Conservation (phyloP, 2,113 vertebrate species). For the Silurus asotus region DNA sequence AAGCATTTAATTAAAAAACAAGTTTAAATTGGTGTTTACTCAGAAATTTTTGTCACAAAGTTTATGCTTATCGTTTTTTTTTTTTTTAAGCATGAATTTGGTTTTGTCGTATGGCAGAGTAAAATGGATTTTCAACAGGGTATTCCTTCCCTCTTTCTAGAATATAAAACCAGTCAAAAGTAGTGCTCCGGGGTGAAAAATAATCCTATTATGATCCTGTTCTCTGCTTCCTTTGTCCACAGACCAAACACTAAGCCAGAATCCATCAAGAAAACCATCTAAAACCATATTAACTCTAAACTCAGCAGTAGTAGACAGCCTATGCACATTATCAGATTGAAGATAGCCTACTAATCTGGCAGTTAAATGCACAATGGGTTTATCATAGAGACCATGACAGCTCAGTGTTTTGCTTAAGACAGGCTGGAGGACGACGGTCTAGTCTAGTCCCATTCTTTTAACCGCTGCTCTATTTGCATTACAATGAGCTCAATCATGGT, state of each 20-base stretch:
- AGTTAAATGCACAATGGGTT: constrained; percentile 39
- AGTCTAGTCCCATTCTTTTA: constrained; percentile 49
- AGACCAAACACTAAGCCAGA: constrained; percentile 17
- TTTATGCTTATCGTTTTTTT: neutral
- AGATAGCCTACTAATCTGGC: constrained; percentile 46
- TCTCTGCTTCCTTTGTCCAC: constrained; percentile 5
- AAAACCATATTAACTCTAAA: constrained; percentile 31
- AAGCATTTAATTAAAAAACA: neutral
- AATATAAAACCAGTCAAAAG: constrained; percentile 25
- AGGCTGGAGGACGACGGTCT: constrained; percentile 46
- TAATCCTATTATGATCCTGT: constrained; percentile 30
- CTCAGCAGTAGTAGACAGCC: constrained; percentile 25
- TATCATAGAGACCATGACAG: constrained; percentile 55
- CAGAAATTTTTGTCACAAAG: neutral
- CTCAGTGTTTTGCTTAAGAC: constrained; percentile 52
- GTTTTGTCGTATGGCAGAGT: neutral
- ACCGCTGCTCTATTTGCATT: constrained; percentile 52
- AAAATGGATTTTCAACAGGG: constrained; percentile 17
- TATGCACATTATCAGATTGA: constrained; percentile 45
- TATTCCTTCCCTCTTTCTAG: neutral
- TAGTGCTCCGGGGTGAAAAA: constrained; percentile 4
- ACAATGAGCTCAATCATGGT: constrained; percentile 57
- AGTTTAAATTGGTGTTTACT: neutral
- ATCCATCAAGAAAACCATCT: constrained; percentile 30
- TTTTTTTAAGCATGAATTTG: neutral